Percentiles rank a stretch among this genome's conserved stretches.
These are phyloP conservation scores for Pelecanus crispus DNA, from an alignment of 2,113 vertebrate genomes.

Conservation along the genomic window DNA sequence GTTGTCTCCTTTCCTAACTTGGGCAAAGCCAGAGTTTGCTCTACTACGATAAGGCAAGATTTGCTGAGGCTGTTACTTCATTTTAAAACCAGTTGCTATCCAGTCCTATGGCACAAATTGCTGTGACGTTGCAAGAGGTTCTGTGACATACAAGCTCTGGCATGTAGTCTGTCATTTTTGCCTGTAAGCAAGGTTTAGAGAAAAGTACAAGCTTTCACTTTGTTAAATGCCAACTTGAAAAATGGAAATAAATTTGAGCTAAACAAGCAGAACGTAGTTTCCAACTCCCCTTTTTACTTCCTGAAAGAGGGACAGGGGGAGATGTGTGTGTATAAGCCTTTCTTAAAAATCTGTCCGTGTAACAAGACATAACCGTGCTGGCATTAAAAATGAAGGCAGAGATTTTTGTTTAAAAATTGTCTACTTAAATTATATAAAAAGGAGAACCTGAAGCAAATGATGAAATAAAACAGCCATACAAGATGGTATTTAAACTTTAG, in stretches of 20 bases:
- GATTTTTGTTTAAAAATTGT: not conserved
- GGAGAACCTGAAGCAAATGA: not conserved
- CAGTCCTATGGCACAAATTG: not conserved
- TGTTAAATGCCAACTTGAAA: not conserved
- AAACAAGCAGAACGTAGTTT: not conserved
- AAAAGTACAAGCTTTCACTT: not conserved
- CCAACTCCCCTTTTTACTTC: not conserved
- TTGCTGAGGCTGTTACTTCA: not conserved
- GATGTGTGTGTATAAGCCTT: accelerated
- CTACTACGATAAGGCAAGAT: not conserved
- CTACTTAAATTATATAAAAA: not conserved
- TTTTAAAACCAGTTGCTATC: not conserved
- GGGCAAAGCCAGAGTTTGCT: not conserved
- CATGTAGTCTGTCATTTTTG: not conserved
- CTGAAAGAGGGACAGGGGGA: not conserved
- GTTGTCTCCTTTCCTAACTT: not conserved
- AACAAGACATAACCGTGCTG: not conserved
- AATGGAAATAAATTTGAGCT: not conserved
- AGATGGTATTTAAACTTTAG: not conserved
- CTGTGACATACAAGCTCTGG: not conserved
- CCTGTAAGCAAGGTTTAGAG: not conserved
- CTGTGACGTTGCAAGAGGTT: not conserved
- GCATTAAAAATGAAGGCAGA: not conserved
- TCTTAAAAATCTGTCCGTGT: not conserved
- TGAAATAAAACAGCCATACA: not conserved